Evolutionary conservation across 2,113 vertebrate species (phyloP).

Genomic region (Vicugna pacos): DNA sequence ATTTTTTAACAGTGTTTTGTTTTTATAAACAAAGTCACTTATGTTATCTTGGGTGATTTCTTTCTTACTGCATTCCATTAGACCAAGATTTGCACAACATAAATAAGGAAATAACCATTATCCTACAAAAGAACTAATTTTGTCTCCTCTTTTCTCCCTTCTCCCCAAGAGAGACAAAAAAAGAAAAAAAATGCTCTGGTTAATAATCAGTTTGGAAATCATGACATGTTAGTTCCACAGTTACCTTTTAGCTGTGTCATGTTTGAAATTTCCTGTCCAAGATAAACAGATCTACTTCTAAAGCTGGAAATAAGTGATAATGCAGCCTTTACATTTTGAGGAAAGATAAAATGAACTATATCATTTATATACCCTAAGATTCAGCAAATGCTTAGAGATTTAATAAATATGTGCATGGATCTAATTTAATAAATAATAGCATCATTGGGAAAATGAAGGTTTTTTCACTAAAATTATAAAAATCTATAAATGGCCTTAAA

Average conservation of each 20-base stretch:
- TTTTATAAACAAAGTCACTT: neutral
- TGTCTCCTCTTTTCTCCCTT: neutral
- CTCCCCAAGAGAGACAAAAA: neutral
- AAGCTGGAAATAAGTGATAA: neutral
- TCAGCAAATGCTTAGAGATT: neutral
- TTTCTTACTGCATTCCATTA: neutral
- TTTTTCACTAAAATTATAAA: neutral
- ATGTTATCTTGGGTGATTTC: neutral
- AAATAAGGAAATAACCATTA: neutral
- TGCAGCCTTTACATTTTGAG: neutral
- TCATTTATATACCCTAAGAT: neutral
- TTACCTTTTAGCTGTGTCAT: neutral
- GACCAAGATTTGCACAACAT: neutral
- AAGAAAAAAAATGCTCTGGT: neutral
- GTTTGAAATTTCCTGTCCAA: neutral
- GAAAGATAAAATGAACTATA: neutral
- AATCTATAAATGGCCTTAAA: neutral
- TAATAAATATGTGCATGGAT: neutral
- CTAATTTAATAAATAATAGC: neutral
- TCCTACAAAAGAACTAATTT: neutral
- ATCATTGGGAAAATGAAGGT: neutral
- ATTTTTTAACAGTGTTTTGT: neutral
- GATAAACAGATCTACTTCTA: neutral
- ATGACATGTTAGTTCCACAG: neutral
- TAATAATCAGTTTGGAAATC: conserved; percentile 14